Evolutionary conservation across 2,888 invertebrate genomes (phyloP).

Genomic region (Hypena proboscidalis): DNA sequence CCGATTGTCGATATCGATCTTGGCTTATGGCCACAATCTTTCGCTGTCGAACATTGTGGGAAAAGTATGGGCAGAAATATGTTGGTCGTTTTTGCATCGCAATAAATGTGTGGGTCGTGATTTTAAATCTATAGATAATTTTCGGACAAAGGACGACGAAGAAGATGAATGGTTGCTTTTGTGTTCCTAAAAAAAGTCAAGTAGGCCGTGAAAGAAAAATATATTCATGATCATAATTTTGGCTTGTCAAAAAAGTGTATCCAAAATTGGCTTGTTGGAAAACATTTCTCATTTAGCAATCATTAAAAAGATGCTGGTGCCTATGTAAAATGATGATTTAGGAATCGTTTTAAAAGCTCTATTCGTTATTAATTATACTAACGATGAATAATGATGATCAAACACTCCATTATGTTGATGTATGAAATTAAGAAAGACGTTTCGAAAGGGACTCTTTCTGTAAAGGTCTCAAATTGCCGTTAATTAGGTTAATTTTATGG

Average conservation of each 20-base stretch:
- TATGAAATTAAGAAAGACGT: slow-evolving; percentile 1
- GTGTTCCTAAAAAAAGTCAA: too few relatives aligned
- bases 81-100: slow-evolving; percentile 5
- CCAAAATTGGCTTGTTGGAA: too few relatives aligned
- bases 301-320: too few relatives aligned
- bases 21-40: slow-evolving; percentile 52
- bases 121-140: slow-evolving; percentile 5
- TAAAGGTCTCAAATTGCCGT: slow-evolving; percentile 16
- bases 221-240: too few relatives aligned
- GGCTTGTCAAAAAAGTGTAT: too few relatives aligned
- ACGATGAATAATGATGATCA: background rate
- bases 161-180: too few relatives aligned
- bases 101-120: slow-evolving; percentile 6
- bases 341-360: too few relatives aligned
- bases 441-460: slow-evolving; percentile 5
- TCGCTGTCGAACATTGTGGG: slow-evolving; percentile 37
- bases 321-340: too few relatives aligned
- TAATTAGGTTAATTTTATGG: slow-evolving; percentile 34
- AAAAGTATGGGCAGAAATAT: slow-evolving; percentile 36
- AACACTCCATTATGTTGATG: background rate
- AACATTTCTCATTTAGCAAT: too few relatives aligned
- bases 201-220: too few relatives aligned
- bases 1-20: slow-evolving; percentile 64
- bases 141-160: background rate
- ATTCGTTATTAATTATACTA: too few relatives aligned